Evolutionary conservation across 2,797 vertebrate genomes (phyloP).

Genomic region (Gadopsis bispinosus): DNA sequence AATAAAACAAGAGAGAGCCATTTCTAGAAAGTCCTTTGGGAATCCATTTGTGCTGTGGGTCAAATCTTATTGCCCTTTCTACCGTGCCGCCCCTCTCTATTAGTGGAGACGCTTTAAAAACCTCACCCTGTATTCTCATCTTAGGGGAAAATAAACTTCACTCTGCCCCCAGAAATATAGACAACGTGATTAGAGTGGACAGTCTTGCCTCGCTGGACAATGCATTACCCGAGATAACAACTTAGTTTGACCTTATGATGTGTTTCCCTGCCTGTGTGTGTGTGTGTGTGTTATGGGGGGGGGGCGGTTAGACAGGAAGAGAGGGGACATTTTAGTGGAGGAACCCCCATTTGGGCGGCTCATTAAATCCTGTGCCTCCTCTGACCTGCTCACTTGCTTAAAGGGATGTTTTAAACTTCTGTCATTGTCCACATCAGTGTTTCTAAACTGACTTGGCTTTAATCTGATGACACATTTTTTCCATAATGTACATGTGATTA

Average conservation of each 20-base stretch:
- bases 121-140: constrained; percentile 49
- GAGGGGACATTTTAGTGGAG: constrained; percentile 22
- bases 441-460: background rate
- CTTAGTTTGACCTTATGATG: constrained; percentile 62
- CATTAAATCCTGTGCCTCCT: constrained; percentile 45
- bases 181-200: constrained; percentile 58
- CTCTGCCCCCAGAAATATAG: constrained; percentile 48
- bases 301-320: constrained; percentile 13
- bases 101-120: constrained; percentile 40
- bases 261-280: constrained; percentile 58
- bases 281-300: constrained; percentile 28
- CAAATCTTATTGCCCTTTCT: constrained; percentile 22
- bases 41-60: constrained; percentile 32
- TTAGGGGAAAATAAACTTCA: constrained; percentile 51
- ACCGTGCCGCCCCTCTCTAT: constrained; percentile 2
- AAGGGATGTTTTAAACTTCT: constrained; percentile 30
- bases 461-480: constrained; percentile 4
- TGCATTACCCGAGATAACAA: constrained; percentile 62
- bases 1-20: background rate
- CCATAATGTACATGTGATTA: background rate
- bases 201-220: constrained; percentile 58
- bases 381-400: constrained; percentile 30
- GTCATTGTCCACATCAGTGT: background rate
- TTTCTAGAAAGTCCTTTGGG: constrained; percentile 13
- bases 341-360: constrained; percentile 38